Percentiles rank a stretch among this genome's conserved stretches.
These are phyloP conservation scores for Lordiphosa clarofinis DNA, from an alignment of 1,140 invertebrate genomes.

Conservation along the genomic window DNA sequence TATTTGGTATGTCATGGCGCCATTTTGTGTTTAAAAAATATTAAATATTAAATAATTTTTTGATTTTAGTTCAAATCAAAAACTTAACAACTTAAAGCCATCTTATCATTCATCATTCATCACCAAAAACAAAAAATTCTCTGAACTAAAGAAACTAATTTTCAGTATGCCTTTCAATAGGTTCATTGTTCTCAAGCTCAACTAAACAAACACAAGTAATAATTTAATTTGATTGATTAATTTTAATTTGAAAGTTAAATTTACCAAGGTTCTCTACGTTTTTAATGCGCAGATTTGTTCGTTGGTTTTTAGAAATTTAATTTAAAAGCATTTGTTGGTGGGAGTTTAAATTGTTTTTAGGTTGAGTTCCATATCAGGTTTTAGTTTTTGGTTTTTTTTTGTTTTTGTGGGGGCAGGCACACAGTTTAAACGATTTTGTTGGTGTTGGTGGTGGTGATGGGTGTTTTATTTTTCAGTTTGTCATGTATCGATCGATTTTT, in stretches of 20 bases:
- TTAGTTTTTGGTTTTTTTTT: conserved; percentile 19
- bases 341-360: conserved; percentile 45
- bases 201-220: conserved; percentile 27
- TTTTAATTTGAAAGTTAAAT: conserved; percentile 34
- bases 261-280: conserved; percentile 71
- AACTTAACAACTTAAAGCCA: too few species aligned
- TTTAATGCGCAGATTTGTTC: conserved; percentile 36
- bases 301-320: conserved; percentile 43
- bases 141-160: too few species aligned
- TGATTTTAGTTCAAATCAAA: too few species aligned
- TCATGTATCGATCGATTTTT: conserved; percentile 33
- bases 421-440: conserved; percentile 38
- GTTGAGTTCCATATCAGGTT: conserved; percentile 40
- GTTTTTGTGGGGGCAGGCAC: conserved; percentile 7
- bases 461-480: conserved; percentile 16
- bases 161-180: too few species aligned
- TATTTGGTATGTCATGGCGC: too few species aligned
- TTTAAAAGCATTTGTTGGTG: conserved; percentile 42
- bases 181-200: conserved; percentile 16
- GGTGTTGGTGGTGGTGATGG: conserved; percentile 24
- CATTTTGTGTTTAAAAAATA: too few species aligned
- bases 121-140: too few species aligned
- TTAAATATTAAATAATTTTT: too few species aligned
- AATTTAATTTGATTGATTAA: conserved; percentile 22
- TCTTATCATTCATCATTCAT: too few species aligned